These are phyloP conservation scores for Limnephilus lunatus DNA, from an alignment of 2,888 invertebrate species.

Conservation along the genomic window DNA sequence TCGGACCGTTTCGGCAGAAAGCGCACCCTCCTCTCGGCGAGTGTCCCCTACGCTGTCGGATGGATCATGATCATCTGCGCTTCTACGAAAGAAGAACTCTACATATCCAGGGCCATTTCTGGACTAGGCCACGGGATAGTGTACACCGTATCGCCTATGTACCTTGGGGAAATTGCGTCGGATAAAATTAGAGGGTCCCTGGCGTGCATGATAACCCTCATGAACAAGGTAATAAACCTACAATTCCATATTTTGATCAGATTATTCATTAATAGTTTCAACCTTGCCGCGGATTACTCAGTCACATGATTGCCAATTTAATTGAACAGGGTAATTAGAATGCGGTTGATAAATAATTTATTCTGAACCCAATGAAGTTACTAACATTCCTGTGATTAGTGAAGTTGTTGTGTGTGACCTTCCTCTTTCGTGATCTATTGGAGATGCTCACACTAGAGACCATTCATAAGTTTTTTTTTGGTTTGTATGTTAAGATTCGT, in stretches of 20 bases:
- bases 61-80: slow-evolving; percentile 81
- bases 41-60: slow-evolving; percentile 79
- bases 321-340: neutral
- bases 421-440: neutral
- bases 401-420: neutral
- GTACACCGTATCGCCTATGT: slow-evolving; percentile 81
- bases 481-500: neutral
- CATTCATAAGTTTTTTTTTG: neutral
- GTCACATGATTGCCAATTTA: neutral
- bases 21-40: slow-evolving; percentile 78
- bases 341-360: neutral
- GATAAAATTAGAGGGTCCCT: slow-evolving; percentile 80
- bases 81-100: slow-evolving; percentile 77
- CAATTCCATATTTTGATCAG: neutral
- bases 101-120: slow-evolving; percentile 79
- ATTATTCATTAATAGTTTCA: neutral
- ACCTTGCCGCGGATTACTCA: neutral
- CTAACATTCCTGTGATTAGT: neutral
- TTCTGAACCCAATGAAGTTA: neutral
- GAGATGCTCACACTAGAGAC: neutral
- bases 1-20: slow-evolving; percentile 83
- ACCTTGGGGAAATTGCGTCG: slow-evolving; percentile 80
- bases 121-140: slow-evolving; percentile 81
- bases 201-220: slow-evolving; percentile 79
- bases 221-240: slow-evolving; percentile 73